These are phyloP conservation scores for Papilio elwesi DNA, from an alignment of 2,888 invertebrate species.

Conservation along the genomic window DNA sequence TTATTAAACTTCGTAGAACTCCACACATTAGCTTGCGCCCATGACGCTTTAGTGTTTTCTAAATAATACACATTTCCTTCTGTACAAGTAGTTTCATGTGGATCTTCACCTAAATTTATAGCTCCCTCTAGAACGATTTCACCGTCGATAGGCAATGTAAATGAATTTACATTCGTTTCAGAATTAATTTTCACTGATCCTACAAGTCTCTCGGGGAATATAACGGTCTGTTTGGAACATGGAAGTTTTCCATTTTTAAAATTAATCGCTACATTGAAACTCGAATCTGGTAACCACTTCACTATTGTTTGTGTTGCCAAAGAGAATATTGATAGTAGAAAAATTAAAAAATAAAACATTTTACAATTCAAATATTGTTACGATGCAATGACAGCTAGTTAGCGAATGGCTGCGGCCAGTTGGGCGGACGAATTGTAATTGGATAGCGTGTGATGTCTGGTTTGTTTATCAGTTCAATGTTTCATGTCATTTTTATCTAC, in stretches of 20 bases:
- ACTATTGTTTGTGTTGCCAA: slow-evolving; percentile 59
- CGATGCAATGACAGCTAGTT: slow-evolving; percentile 48
- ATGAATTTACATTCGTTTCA: slow-evolving; percentile 56
- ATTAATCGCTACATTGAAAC: slow-evolving; percentile 67
- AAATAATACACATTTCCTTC: slow-evolving; percentile 61
- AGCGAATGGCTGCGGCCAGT: slow-evolving; percentile 55
- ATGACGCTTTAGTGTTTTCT: slow-evolving; percentile 61
- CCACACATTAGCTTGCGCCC: slow-evolving; percentile 77
- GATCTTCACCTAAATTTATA: slow-evolving; percentile 59
- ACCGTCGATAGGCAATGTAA: slow-evolving; percentile 72
- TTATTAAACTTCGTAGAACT: slow-evolving; percentile 67
- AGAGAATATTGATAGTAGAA: slow-evolving; percentile 49
- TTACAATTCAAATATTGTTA: slow-evolving; percentile 39
- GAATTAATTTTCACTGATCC: slow-evolving; percentile 60
- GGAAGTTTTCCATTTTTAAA: slow-evolving; percentile 68
- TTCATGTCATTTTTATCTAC: slow-evolving; percentile 47
- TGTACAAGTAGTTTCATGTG: slow-evolving; percentile 57
- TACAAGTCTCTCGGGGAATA: slow-evolving; percentile 65
- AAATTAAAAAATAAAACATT: slow-evolving; percentile 44
- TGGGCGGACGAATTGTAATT: slow-evolving; percentile 60
- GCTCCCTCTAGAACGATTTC: slow-evolving; percentile 66
- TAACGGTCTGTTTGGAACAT: slow-evolving; percentile 70
- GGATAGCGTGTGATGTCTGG: slow-evolving; percentile 67
- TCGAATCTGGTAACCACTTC: slow-evolving; percentile 69
- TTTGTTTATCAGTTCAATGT: slow-evolving; percentile 60